These are phyloP conservation scores for Polia nebulosa DNA, from an alignment of 2,888 invertebrate genomes.

Conservation along the genomic window DNA sequence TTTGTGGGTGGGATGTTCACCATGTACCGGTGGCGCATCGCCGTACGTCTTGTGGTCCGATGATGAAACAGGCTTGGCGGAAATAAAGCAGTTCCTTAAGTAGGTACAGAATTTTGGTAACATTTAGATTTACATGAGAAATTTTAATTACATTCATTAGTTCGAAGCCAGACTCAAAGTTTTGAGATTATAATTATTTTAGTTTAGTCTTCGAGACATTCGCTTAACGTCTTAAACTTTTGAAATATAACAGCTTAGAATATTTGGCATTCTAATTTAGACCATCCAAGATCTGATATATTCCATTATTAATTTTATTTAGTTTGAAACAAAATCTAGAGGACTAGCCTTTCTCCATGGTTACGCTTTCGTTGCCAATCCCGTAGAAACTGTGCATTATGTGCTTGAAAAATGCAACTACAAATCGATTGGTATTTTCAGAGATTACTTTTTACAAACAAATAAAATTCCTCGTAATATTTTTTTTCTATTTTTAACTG, in stretches of 20 bases:
- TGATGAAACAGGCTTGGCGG: no score
- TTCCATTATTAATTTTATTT: conserved; percentile 5
- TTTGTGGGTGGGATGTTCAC: no score
- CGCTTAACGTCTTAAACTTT: neutral
- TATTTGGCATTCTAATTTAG: neutral
- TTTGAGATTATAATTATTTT: conserved; percentile 13
- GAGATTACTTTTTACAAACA: no score
- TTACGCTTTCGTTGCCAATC: neutral
- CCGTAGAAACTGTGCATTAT: neutral
- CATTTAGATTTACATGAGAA: conserved; percentile 6
- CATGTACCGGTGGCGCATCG: no score
- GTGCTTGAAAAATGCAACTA: no score
- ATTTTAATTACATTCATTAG: conserved; percentile 38
- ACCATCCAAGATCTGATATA: neutral
- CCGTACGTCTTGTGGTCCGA: no score
- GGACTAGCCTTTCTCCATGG: neutral
- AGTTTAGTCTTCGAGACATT: conserved; percentile 10
- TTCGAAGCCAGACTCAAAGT: conserved; percentile 7
- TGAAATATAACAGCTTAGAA: conserved; percentile 13
- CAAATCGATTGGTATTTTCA: no score
- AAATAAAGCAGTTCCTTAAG: neutral
- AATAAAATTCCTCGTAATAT: no score
- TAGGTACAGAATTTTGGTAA: neutral
- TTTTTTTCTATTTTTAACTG: no score
- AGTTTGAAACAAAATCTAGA: neutral